Evolutionary conservation across 2,113 vertebrate genomes (phyloP).

Genomic region (Cyprinodon tularosa): DNA sequence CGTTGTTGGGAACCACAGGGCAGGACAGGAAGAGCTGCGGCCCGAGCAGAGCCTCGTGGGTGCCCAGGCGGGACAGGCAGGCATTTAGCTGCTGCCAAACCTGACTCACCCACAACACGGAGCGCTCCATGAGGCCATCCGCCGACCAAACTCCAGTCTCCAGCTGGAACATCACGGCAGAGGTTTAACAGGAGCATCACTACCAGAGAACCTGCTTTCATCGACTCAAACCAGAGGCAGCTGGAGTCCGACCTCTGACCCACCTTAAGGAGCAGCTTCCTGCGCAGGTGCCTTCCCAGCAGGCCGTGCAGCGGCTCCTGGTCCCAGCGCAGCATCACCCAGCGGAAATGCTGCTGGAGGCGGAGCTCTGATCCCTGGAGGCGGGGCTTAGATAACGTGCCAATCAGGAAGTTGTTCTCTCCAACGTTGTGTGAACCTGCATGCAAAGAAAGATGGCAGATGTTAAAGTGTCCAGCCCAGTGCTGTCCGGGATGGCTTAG

Average conservation of each 20-base stretch:
- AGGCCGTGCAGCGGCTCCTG: conserved; percentile 89
- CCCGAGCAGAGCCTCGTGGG: conserved; percentile 89
- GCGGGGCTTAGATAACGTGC: conserved; percentile 86
- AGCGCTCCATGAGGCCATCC: conserved; percentile 81
- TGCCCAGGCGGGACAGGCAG: conserved; percentile 89
- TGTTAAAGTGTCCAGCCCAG: neutral
- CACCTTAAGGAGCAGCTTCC: conserved; percentile 89
- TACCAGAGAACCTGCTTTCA: neutral
- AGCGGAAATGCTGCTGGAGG: conserved; percentile 95
- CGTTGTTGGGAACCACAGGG: conserved; percentile 84
- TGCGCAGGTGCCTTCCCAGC: conserved; percentile 87
- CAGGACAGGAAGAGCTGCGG: conserved; percentile 92
- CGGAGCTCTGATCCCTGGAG: conserved; percentile 90
- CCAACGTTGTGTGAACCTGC: conserved; percentile 86
- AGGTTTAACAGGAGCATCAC: neutral
- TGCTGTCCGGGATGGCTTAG: neutral
- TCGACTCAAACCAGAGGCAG: neutral
- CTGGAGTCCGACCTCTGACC: conserved; percentile 14
- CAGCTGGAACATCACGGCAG: conserved; percentile 71
- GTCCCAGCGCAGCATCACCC: conserved; percentile 95
- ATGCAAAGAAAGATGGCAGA: conserved; percentile 17
- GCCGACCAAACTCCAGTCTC: conserved; percentile 80
- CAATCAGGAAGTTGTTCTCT: conserved; percentile 89
- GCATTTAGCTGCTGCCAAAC: conserved; percentile 95
- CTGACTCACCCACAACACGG: conserved; percentile 84